Percentiles rank a stretch among this genome's conserved stretches.
Evolutionary conservation across 2,888 invertebrate species (phyloP).

Genomic region (Eupithecia subfuscata): DNA sequence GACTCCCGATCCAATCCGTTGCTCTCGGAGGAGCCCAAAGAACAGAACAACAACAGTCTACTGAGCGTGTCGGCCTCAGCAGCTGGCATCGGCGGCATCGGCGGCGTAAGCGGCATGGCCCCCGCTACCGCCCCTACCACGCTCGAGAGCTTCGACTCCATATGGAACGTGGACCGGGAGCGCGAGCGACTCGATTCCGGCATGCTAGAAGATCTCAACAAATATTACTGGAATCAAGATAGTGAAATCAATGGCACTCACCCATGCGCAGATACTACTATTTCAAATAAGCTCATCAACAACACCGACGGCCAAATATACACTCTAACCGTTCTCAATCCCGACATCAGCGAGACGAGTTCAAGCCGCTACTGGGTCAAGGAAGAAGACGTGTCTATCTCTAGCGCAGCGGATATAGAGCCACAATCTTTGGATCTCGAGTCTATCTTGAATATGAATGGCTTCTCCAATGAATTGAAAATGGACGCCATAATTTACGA

Average conservation of each 20-base stretch:
- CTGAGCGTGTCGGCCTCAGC: conserved; percentile 65
- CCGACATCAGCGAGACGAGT: conserved; percentile 87
- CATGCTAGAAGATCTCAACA: conserved; percentile 93
- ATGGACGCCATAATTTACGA: conserved; percentile 90
- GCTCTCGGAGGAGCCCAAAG: conserved; percentile 81
- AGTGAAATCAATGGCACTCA: conserved; percentile 82
- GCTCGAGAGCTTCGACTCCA: conserved; percentile 83
- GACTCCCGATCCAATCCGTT: conserved; percentile 79
- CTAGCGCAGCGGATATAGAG: conserved; percentile 85
- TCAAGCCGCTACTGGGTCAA: conserved; percentile 87
- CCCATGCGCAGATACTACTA: conserved; percentile 77
- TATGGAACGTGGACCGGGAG: conserved; percentile 89
- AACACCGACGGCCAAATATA: conserved; percentile 93
- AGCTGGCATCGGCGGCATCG: conserved; percentile 58
- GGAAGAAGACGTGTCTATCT: conserved; percentile 86
- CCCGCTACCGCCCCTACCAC: conserved; percentile 76
- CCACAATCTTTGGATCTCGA: conserved; percentile 89
- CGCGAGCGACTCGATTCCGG: conserved; percentile 88
- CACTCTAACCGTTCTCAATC: conserved; percentile 93
- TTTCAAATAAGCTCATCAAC: conserved; percentile 79
- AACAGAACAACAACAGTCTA: conserved; percentile 86
- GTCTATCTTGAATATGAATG: conserved; percentile 89
- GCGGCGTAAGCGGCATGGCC: conserved; percentile 59
- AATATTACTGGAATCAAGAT: conserved; percentile 91
- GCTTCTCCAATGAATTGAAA: conserved; percentile 86